These are phyloP conservation scores for Macroglossus sobrinus DNA, from an alignment of 2,113 vertebrate genomes.

Conservation along the genomic window DNA sequence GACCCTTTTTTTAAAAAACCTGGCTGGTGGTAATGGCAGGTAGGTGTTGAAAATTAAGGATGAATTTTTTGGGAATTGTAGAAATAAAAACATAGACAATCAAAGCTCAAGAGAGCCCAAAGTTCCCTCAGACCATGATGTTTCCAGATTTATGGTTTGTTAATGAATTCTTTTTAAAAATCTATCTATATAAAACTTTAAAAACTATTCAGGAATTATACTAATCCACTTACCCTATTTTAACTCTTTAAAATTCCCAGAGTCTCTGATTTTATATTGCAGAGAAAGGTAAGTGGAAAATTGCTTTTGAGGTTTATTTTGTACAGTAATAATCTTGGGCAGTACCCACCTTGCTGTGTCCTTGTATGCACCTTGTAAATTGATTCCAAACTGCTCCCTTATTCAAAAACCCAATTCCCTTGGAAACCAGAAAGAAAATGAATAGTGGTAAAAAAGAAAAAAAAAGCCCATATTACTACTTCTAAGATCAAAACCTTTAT, in stretches of 20 bases:
- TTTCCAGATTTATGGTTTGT: background rate
- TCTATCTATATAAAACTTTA: constrained; percentile 4
- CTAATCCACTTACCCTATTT: constrained; percentile 38
- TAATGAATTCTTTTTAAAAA: constrained; percentile 34
- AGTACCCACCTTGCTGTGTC: constrained; percentile 32
- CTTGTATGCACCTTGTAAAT: constrained; percentile 21
- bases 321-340: constrained; percentile 32
- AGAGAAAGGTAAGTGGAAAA: constrained; percentile 46
- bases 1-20: background rate
- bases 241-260: constrained; percentile 50
- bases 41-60: background rate
- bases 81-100: background rate
- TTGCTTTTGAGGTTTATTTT: constrained; percentile 63
- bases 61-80: background rate
- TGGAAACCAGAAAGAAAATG: constrained; percentile 64
- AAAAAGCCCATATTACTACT: constrained; percentile 34
- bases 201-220: constrained; percentile 10
- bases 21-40: background rate
- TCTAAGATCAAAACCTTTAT: constrained; percentile 65
- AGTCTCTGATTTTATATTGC: constrained; percentile 32
- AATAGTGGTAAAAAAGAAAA: constrained; percentile 28
- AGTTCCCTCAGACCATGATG: background rate
- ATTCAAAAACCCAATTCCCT: constrained; percentile 59
- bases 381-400: constrained; percentile 46
- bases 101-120: background rate